Conservation (phyloP, 2,797 vertebrate genomes). For the Argyrosomus regius region DNA sequence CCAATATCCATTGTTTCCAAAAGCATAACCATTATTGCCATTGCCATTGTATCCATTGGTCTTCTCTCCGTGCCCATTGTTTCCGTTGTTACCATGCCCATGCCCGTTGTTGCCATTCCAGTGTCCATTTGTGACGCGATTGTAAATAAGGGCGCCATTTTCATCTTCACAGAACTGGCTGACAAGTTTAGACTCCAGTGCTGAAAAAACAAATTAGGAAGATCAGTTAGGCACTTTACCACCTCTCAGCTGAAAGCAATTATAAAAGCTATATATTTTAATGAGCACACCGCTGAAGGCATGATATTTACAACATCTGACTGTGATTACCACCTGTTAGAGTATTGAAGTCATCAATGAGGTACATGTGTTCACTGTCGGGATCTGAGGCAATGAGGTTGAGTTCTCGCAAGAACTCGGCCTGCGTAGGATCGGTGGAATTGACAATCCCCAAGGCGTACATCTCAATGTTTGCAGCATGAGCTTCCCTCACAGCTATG, state of each 20-base stretch:
- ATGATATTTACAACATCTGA: constrained; percentile 7
- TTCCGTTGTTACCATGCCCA: constrained; percentile 61
- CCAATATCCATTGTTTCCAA: constrained; percentile 54
- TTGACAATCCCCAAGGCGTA: constrained; percentile 94
- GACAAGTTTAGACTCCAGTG: constrained; percentile 91
- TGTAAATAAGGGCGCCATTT: constrained; percentile 91
- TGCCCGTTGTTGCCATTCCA: constrained; percentile 79
- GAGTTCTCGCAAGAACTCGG: constrained; percentile 90
- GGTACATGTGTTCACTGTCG: constrained; percentile 93
- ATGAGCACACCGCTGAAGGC: background rate
- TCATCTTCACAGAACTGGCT: constrained; percentile 95
- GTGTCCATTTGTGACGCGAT: constrained; percentile 83
- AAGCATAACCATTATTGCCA: constrained; percentile 57
- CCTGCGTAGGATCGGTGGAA: constrained; percentile 89
- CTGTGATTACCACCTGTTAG: constrained; percentile 86
- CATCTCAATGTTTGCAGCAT: constrained; percentile 93
- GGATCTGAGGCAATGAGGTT: constrained; percentile 95
- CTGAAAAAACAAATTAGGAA: constrained; percentile 68
- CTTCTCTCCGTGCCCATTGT: constrained; percentile 63
- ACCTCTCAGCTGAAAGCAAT: background rate
- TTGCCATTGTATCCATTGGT: constrained; percentile 64
- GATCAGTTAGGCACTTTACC: background rate
- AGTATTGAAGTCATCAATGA: constrained; percentile 94
- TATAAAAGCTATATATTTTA: background rate
- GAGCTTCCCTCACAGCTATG: constrained; percentile 90